A percentile compares a stretch with the other conserved stretches of the same genome.
These are phyloP conservation scores for Hyperopisus bebe DNA, from an alignment of 2,113 vertebrate species.

Conservation along the genomic window DNA sequence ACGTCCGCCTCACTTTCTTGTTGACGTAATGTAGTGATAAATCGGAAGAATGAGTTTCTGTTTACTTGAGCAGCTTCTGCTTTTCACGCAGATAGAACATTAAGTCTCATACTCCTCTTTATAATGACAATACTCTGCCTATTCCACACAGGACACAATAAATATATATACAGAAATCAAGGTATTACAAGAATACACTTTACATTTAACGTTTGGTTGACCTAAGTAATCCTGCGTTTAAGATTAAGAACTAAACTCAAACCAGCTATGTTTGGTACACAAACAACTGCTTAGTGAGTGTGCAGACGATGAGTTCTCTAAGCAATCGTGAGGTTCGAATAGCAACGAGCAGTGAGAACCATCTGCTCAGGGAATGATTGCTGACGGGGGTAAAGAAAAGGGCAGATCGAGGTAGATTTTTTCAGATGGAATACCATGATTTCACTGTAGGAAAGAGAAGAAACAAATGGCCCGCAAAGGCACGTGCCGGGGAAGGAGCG, in stretches of 20 bases:
- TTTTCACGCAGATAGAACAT: background rate
- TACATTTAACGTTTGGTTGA: background rate
- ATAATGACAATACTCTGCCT: background rate
- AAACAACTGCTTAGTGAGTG: background rate
- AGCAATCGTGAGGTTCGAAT: background rate
- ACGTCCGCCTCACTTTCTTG: background rate
- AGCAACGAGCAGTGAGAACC: slow-evolving; percentile 45
- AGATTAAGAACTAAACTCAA: background rate
- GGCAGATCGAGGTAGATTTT: slow-evolving; percentile 46
- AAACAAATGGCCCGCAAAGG: slow-evolving; percentile 35
- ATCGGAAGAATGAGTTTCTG: background rate
- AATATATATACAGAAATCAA: background rate
- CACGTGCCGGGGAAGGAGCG: background rate
- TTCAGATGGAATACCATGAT: slow-evolving; percentile 48
- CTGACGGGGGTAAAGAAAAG: slow-evolving; percentile 46
- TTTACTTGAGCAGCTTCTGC: background rate
- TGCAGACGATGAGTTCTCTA: background rate
- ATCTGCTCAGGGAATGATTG: slow-evolving; percentile 37
- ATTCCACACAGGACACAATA: background rate
- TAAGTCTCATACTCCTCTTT: background rate
- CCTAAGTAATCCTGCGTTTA: background rate
- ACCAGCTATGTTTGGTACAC: background rate
- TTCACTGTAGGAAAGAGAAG: slow-evolving; percentile 62
- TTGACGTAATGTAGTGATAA: background rate
- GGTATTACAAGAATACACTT: background rate